Evolutionary conservation across 2,797 vertebrate species (phyloP), one percentile per base, ranked within the genome.

Genomic region (Rhynchotus rufescens): DNA sequence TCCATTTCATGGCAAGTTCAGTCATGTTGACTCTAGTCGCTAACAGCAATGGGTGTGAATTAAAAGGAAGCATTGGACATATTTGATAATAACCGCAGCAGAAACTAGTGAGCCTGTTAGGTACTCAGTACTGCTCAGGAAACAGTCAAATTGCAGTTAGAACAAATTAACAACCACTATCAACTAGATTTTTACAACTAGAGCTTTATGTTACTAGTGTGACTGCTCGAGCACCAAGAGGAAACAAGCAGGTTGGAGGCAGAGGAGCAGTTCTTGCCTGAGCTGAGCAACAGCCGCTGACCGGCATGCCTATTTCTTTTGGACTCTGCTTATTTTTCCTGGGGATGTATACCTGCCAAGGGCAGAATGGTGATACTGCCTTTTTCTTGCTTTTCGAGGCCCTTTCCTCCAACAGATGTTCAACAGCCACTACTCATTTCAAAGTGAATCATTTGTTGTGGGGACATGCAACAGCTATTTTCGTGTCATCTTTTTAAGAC

Each of bases 201-300:
- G 8, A 75, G 45, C 0, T 0, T 5, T 22, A 34, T n/a, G 36
- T 26, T 61, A 47, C 22, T 42, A 13, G 1, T 1, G 25, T 0
- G 0, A 2, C 61, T 83, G 54, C 36, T 34, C 1, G 8, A 62
- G 20, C 5, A 2, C 8, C n/a, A 64, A 57, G 44, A 40, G 28
- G 34, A 7, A 28, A 45, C 4, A 26, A 60, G 47, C 12, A 66
- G 36, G 25, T 38, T 34, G 68, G 30, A 40, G 42, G 42, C 25
- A 42, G n/a, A 54, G 42, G 51, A 76, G 30, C 69, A 5, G 12
- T 2, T 54, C 16, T 2, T 68, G 40, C 26, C 20, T 9, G 0
- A 17, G 15, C 16, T 10, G 47, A 67, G 49, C 9, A 49, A 8
- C 32, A 68, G 11, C 5, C 11, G 21, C 61, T 60, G 25, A 7